Base-by-base conservation (phyloP, 2,888 invertebrate species). In the Eubasilissa splendida region DNA sequence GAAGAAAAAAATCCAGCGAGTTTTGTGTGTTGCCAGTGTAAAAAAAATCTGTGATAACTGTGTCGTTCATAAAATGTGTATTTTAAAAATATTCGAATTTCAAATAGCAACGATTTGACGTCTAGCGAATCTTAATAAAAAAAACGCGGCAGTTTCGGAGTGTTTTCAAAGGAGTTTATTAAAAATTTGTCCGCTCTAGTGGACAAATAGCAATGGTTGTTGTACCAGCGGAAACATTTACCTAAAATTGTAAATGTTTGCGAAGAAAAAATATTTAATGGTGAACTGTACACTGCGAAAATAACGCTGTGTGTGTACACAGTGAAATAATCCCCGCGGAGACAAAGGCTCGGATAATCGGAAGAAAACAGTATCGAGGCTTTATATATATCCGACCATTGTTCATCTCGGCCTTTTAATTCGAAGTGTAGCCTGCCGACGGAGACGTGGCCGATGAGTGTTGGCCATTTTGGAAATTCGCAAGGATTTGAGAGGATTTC, bases 251-350 rank as follows among this genome's bases (percentile, higher is more conserved):
- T 33, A 63, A 63, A 63, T 63, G 33, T 63, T 63, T 63, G 63
- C 42, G 11, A 4, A 33, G 63, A 63, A 63, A 63, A 33, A 63
- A 63, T 42, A 63, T 63, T 63, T 63, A 31, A 63, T 12, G 63
- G 63, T 11, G 42, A 10, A 5, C 31, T 31, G 42, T 42, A 42
- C 42, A 42, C 42, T 42, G 42, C 42, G 3, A 42, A 42, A 63
- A 63, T 63, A 63, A 5, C 3, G 42, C 42, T 42, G 42, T 22
- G 22, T 22, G 22, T 42, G 42, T 7, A 42, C 42, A 42, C 7
- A 2, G 42, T 7, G 42, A 42, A 42, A 42, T 42, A 42, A 42
- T 42, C 42, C 42, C 42, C 42, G 0, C 22, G 22, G 42, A 42
- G 42, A 42, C 7, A 22, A 22, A 22, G 22, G 22, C 22, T 22